Conservation (phyloP, 2,797 vertebrate genomes). For the Malacoraja senta region DNA sequence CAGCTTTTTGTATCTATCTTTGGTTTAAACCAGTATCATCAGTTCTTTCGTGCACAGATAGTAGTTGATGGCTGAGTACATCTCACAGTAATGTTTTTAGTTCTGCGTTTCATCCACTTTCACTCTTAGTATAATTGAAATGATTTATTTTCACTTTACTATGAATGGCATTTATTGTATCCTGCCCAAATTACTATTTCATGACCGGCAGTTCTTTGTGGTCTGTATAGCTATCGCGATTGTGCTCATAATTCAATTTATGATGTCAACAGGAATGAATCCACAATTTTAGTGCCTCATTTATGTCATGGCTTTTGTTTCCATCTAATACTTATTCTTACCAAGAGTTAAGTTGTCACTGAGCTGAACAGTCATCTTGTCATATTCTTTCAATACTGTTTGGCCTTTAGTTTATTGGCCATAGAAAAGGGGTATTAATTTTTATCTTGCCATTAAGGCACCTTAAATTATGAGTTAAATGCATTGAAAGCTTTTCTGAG, state of each 20-base stretch:
- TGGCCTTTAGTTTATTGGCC: not conserved
- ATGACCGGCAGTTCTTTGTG: not conserved
- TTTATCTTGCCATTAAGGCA: not conserved
- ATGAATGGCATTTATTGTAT: not conserved
- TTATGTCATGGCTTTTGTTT: not conserved
- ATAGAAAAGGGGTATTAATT: not conserved
- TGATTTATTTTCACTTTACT: conserved; percentile 1
- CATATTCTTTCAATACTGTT: not conserved
- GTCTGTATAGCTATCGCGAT: not conserved
- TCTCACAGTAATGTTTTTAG: not conserved
- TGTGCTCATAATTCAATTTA: not conserved
- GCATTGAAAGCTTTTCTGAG: not conserved
- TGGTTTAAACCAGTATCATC: too few species aligned
- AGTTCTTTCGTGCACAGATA: too few species aligned
- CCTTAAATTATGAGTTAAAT: too few species aligned
- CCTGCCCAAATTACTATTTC: not conserved
- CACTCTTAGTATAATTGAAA: not conserved
- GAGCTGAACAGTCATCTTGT: not conserved
- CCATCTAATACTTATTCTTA: not conserved
- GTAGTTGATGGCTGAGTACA: not conserved
- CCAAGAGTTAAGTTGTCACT: not conserved
- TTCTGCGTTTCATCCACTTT: not conserved
- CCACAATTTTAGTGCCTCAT: not conserved
- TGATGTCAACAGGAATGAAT: not conserved
- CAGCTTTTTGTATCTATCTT: too few species aligned